These are phyloP conservation scores for Procambarus virginalis DNA, from an alignment of 1,140 invertebrate genomes.

Conservation along the genomic window DNA sequence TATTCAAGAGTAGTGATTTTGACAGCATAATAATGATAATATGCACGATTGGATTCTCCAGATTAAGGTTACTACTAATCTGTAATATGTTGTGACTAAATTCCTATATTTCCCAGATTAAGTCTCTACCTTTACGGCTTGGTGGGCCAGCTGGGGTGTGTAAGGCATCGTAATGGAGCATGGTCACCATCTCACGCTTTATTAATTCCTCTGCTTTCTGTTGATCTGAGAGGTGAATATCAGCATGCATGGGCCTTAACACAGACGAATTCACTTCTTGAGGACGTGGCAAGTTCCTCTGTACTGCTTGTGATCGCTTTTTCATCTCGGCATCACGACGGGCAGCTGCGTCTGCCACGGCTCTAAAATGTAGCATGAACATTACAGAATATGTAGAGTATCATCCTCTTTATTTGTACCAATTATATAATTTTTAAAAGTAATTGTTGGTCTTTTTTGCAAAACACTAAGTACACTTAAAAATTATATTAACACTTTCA, in stretches of 20 bases:
- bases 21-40: too few relatives aligned
- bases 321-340: constrained; percentile 81
- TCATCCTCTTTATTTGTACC: too few relatives aligned
- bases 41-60: too few relatives aligned
- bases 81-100: too few relatives aligned
- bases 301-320: constrained; percentile 90
- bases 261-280: constrained; percentile 89
- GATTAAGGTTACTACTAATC: too few relatives aligned
- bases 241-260: constrained; percentile 82
- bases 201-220: constrained; percentile 94
- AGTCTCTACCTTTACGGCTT: constrained; percentile 26
- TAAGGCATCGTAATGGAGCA: constrained; percentile 91
- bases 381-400: too few relatives aligned
- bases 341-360: constrained; percentile 71
- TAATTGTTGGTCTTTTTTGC: too few relatives aligned
- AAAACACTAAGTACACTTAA: too few relatives aligned
- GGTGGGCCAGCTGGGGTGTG: constrained; percentile 73
- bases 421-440: too few relatives aligned
- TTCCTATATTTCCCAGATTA: too few relatives aligned
- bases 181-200: constrained; percentile 96
- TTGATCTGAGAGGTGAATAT: constrained; percentile 87
- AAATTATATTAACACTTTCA: too few relatives aligned
- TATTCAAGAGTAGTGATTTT: too few relatives aligned
- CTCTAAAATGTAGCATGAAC: constrained; percentile 33
- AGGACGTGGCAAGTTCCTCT: constrained; percentile 91